phyloP scores from a whole-genome alignment of 2,113 vertebrate genomes.

The Panthera tigris region DNA sequence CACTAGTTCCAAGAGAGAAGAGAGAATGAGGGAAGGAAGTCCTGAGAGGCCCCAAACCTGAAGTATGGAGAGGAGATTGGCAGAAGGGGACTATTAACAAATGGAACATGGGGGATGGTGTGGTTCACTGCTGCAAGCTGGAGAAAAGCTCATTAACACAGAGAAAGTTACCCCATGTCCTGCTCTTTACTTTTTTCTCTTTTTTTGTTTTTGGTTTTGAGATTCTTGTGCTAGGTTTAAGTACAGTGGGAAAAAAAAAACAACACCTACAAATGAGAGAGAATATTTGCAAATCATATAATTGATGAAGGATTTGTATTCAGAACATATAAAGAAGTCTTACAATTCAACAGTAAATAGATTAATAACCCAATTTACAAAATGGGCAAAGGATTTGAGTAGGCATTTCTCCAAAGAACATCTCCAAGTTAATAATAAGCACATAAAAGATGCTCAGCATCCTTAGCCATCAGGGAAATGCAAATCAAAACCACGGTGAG shows the following conservation, averaged over 20 bases:
- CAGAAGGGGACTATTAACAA: neutral
- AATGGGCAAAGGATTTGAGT: neutral
- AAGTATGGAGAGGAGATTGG: neutral
- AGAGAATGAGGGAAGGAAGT: neutral
- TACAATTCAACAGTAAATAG: neutral
- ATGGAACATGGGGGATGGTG: neutral
- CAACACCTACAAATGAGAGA: neutral
- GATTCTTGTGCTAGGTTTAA: conserved; percentile 10
- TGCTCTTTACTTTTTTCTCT: neutral
- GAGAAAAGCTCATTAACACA: neutral
- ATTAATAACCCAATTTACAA: neutral
- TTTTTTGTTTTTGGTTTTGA: neutral
- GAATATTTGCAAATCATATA: neutral
- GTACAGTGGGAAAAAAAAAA: neutral
- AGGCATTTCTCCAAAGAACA: neutral
- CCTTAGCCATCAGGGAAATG: neutral
- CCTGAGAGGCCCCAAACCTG: neutral
- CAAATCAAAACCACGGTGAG: neutral
- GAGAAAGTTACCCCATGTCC: neutral
- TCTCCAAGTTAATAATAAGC: neutral
- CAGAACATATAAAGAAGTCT: neutral
- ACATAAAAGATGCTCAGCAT: neutral
- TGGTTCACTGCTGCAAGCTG: neutral
- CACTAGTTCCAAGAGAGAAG: neutral
- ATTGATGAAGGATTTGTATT: neutral